Conservation (phyloP, 2,888 invertebrate genomes). For the Listrodromus nycthemerus region DNA sequence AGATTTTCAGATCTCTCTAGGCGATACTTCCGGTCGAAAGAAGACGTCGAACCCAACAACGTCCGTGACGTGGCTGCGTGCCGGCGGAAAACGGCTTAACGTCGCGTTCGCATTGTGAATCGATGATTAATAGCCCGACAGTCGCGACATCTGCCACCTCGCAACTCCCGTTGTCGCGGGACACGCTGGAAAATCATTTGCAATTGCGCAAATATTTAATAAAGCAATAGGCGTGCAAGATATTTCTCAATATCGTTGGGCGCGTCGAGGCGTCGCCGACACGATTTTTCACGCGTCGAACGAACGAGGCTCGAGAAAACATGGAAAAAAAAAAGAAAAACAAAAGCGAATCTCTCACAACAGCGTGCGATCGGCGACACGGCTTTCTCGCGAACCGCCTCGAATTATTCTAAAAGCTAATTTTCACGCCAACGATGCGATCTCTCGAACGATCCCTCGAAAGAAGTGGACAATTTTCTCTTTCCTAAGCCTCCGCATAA, state of each 20-base stretch:
- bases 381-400: slow-evolving; percentile 1
- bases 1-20: background rate
- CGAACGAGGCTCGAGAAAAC: background rate
- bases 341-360: background rate
- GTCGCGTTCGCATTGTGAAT: slow-evolving; percentile 74
- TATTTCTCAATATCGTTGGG: slow-evolving; percentile 70
- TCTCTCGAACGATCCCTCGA: background rate
- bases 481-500: slow-evolving; percentile 44
- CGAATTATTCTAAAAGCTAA: background rate
- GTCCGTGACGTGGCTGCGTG: slow-evolving; percentile 37
- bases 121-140: slow-evolving; percentile 73
- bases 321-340: background rate
- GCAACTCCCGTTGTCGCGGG: slow-evolving; percentile 21
- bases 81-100: slow-evolving; percentile 63
- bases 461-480: slow-evolving; percentile 34
- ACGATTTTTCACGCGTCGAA: background rate
- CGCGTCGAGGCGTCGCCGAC: background rate
- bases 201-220: slow-evolving; percentile 79
- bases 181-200: slow-evolving; percentile 74
- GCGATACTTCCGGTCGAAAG: background rate
- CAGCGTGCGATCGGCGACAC: background rate
- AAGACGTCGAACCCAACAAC: slow-evolving; percentile 25
- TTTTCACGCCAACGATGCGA: slow-evolving; percentile 7
- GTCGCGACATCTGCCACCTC: slow-evolving; percentile 59
- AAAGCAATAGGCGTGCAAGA: slow-evolving; percentile 77